Conservation (phyloP, 2,797 vertebrate genomes). For the Argentina silus region DNA sequence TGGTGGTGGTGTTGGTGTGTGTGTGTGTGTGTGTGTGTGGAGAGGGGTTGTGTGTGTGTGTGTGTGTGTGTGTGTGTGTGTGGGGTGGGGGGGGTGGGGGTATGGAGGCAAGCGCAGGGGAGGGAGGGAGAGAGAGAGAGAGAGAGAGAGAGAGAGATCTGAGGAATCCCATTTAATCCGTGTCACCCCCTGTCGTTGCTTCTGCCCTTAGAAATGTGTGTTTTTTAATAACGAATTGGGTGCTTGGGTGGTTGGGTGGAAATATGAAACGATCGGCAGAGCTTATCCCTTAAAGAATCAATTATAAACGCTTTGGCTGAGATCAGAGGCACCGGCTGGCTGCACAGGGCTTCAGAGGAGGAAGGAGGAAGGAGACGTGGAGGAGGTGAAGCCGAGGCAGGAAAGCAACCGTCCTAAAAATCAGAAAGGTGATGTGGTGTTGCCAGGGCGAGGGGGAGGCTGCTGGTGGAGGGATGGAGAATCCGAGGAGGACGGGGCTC, state of each 20-base stretch:
- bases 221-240: constrained; percentile 51
- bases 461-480: not conserved
- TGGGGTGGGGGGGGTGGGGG: not conserved
- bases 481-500: too few relatives aligned
- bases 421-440: too few relatives aligned
- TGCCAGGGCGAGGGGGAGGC: not conserved
- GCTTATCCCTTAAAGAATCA: constrained; percentile 70
- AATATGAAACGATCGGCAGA: constrained; percentile 32
- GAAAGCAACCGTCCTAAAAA: too few relatives aligned
- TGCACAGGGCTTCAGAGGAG: constrained; percentile 43
- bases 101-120: not conserved
- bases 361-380: constrained; percentile 13
- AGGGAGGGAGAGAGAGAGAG: not conserved
- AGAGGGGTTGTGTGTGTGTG: too few relatives aligned
- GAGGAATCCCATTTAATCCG: constrained; percentile 53
- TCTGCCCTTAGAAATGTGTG: constrained; percentile 32
- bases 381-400: not conserved
- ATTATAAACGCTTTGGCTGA: constrained; percentile 69
- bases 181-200: constrained; percentile 35
- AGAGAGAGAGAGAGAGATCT: constrained; percentile 35
- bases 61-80: not conserved
- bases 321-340: constrained; percentile 62
- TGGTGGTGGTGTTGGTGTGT: too few relatives aligned
- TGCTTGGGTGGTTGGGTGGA: too few relatives aligned
- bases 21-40: not conserved